Conservation (phyloP, 1,140 invertebrate species). For the Frieseomelitta varia region DNA sequence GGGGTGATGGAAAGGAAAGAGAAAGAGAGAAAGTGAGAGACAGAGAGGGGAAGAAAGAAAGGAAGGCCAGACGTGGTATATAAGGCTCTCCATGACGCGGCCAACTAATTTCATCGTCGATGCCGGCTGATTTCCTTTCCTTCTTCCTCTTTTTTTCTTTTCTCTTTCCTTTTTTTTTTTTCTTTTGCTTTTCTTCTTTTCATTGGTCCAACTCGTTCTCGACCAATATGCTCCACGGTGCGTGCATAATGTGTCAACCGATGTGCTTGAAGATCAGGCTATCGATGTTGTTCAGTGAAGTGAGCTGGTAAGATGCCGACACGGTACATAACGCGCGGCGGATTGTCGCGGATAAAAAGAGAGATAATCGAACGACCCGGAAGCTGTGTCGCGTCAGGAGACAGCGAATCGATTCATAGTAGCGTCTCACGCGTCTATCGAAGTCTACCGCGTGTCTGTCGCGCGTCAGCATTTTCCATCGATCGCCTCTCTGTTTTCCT, state of each 20-base stretch:
- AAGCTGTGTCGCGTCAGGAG: neutral
- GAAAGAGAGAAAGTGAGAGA: neutral
- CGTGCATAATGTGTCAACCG: conserved; percentile 52
- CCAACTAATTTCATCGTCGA: conserved; percentile 65
- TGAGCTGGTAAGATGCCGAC: conserved; percentile 27
- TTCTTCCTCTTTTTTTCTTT: conserved; percentile 22
- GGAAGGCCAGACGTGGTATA: neutral
- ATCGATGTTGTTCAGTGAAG: conserved; percentile 20
- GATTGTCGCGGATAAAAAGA: conserved; percentile 10
- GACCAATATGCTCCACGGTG: conserved; percentile 29
- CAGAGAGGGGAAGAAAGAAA: neutral
- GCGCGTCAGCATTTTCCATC: conserved; percentile 17
- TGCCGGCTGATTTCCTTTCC: conserved; percentile 7
- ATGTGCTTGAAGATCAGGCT: conserved; percentile 18
- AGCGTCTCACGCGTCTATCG: neutral
- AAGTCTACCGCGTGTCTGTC: conserved; percentile 3
- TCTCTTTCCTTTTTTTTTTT: conserved; percentile 17
- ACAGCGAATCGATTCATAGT: neutral
- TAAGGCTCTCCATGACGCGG: neutral
- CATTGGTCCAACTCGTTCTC: conserved; percentile 2
- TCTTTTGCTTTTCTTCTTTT: conserved; percentile 1
- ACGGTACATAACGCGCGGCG: conserved; percentile 11
- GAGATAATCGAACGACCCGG: conserved; percentile 27
- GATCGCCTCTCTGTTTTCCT: neutral
- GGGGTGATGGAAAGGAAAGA: neutral